A percentile compares a stretch with the other conserved stretches of the same genome.
These are phyloP conservation scores for Scaptomyza flava DNA, from an alignment of 2,888 invertebrate genomes.

Conservation along the genomic window DNA sequence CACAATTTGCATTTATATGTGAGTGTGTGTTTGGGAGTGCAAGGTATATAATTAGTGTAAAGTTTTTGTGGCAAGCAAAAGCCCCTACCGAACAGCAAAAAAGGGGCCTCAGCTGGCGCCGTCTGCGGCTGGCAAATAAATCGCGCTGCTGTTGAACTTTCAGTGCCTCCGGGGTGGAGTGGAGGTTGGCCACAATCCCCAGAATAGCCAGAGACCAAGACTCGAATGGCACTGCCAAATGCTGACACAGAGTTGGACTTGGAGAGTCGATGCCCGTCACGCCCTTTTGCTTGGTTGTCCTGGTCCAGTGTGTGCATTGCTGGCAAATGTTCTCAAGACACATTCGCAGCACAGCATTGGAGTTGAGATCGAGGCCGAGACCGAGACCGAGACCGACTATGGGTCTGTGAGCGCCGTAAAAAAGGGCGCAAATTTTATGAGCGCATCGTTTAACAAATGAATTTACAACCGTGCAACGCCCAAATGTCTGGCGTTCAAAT, in stretches of 20 bases:
- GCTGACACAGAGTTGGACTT: conserved; percentile 50
- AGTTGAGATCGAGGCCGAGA: conserved; percentile 33
- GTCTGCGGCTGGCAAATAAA: conserved; percentile 79
- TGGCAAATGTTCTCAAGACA: conserved; percentile 57
- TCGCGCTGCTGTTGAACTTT: conserved; percentile 82
- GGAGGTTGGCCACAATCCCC: conserved; percentile 38
- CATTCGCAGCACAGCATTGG: conserved; percentile 16
- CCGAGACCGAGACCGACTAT: conserved; percentile 22
- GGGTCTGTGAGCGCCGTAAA: conserved; percentile 47
- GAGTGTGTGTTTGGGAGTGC: conserved; percentile 37
- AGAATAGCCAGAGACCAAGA: conserved; percentile 25
- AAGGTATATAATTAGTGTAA: conserved; percentile 70
- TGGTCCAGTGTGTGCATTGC: conserved; percentile 39
- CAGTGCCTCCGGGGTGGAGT: conserved; percentile 65
- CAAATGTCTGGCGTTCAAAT: conserved; percentile 85
- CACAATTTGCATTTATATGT: conserved; percentile 68
- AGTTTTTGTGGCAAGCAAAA: conserved; percentile 55
- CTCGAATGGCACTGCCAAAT: conserved; percentile 71
- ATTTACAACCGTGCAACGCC: conserved; percentile 85
- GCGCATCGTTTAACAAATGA: conserved; percentile 85
- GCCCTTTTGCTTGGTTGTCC: conserved; percentile 58
- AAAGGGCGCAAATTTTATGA: conserved; percentile 83
- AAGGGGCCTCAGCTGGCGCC: conserved; percentile 71
- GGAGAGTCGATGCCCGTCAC: conserved; percentile 56
- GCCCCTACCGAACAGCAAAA: conserved; percentile 32